These are phyloP conservation scores for Danaus melanippus DNA, from an alignment of 1,140 invertebrate genomes.

Conservation along the genomic window DNA sequence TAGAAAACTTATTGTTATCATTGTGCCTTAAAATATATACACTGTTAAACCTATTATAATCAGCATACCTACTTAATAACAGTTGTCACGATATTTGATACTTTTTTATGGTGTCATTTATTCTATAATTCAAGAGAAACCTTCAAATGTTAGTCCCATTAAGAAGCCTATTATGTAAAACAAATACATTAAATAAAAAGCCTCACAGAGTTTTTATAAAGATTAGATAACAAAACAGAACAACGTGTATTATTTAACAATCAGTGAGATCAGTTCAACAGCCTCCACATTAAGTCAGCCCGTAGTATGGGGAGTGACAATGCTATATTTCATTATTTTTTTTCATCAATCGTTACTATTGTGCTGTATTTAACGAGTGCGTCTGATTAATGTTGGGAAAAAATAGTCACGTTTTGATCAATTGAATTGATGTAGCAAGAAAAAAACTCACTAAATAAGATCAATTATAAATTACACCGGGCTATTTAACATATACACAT, in stretches of 20 bases:
- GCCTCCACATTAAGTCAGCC: conserved; percentile 10
- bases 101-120: too few relatives aligned
- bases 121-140: too few relatives aligned
- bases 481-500: too few relatives aligned
- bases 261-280: conserved; percentile 25
- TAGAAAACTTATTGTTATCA: too few relatives aligned
- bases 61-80: too few relatives aligned
- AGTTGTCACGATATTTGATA: too few relatives aligned
- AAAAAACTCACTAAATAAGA: conserved; percentile 5
- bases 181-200: too few relatives aligned
- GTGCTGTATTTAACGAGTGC: conserved; percentile 23
- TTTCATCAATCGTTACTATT: conserved; percentile 18
- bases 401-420: conserved; percentile 15
- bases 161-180: too few relatives aligned
- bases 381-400: conserved; percentile 21
- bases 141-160: too few relatives aligned
- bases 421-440: conserved; percentile 1
- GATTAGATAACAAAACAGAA: conserved; percentile 16
- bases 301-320: conserved; percentile 20
- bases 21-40: too few relatives aligned
- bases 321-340: conserved; percentile 23
- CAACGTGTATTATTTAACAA: conserved; percentile 27
- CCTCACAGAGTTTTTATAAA: conserved; percentile 4
- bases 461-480: not conserved
- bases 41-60: too few relatives aligned